Evolutionary conservation across 2,113 vertebrate species (phyloP).

Genomic region (Cyanoderma ruficeps): DNA sequence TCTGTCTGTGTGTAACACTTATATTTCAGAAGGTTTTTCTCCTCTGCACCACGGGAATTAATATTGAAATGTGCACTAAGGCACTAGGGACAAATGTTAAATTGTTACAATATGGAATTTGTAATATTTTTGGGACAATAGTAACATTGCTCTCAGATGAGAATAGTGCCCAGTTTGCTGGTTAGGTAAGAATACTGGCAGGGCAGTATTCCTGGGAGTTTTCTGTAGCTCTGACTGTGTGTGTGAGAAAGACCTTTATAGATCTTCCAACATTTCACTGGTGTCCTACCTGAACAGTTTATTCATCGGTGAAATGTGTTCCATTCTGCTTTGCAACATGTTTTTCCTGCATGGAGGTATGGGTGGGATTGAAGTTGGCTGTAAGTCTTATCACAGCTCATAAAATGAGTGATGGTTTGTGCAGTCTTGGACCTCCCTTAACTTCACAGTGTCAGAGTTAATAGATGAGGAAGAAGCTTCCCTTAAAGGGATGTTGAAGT

Average conservation of each 20-base stretch:
- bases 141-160: neutral
- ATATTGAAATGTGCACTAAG: neutral
- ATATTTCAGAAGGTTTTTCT: neutral
- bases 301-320: accelerated
- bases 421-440: neutral
- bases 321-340: neutral
- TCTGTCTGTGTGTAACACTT: neutral
- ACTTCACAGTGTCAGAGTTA: neutral
- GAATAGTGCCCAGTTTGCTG: neutral
- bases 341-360: neutral
- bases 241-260: neutral
- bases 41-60: neutral
- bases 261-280: neutral
- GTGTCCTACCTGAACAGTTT: neutral
- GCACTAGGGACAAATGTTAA: neutral
- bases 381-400: neutral
- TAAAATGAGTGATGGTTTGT: neutral
- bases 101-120: neutral
- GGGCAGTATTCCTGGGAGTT: neutral
- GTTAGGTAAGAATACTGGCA: neutral
- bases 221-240: neutral
- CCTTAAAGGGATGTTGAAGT: neutral
- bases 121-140: neutral
- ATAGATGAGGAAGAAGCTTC: neutral
- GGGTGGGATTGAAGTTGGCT: neutral